Percentiles rank a stretch among this genome's conserved stretches.
Evolutionary conservation across 1,140 invertebrate genomes (phyloP).

Genomic region (Dendrolimus punctatus): DNA sequence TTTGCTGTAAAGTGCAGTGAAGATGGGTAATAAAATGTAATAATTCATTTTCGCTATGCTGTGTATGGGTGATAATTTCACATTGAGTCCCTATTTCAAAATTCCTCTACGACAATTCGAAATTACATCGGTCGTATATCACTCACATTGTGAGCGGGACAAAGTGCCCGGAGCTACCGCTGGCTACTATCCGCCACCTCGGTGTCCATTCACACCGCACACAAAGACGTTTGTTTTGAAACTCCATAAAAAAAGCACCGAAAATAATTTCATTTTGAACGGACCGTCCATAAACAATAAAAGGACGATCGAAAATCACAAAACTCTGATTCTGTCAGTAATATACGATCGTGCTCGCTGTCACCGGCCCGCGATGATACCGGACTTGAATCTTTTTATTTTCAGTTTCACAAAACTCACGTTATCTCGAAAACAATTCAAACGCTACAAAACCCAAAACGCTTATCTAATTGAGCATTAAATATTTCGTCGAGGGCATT

Average conservation of each 20-base stretch:
- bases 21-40: constrained; percentile 50
- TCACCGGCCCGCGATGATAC: constrained; percentile 17
- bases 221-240: constrained; percentile 68
- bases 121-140: constrained; percentile 66
- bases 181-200: constrained; percentile 46
- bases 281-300: constrained; percentile 43
- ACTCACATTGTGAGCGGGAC: constrained; percentile 61
- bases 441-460: constrained; percentile 61
- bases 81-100: constrained; percentile 42
- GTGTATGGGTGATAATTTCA: constrained; percentile 64
- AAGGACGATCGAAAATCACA: constrained; percentile 23
- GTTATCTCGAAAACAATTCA: constrained; percentile 59
- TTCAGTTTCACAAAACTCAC: constrained; percentile 48
- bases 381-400: constrained; percentile 23
- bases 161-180: constrained; percentile 54
- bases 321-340: constrained; percentile 24
- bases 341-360: constrained; percentile 26
- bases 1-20: constrained; percentile 27
- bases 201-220: constrained; percentile 50
- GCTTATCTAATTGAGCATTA: constrained; percentile 70
- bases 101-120: constrained; percentile 55
- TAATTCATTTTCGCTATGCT: constrained; percentile 70
- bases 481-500: constrained; percentile 66
- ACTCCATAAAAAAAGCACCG: constrained; percentile 45
- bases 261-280: constrained; percentile 53